Percentiles rank a stretch among this genome's conserved stretches.
phyloP scores from a whole-genome alignment of 35 echinoderm and acorn worm species.

The Ophiothrix spiculata region DNA sequence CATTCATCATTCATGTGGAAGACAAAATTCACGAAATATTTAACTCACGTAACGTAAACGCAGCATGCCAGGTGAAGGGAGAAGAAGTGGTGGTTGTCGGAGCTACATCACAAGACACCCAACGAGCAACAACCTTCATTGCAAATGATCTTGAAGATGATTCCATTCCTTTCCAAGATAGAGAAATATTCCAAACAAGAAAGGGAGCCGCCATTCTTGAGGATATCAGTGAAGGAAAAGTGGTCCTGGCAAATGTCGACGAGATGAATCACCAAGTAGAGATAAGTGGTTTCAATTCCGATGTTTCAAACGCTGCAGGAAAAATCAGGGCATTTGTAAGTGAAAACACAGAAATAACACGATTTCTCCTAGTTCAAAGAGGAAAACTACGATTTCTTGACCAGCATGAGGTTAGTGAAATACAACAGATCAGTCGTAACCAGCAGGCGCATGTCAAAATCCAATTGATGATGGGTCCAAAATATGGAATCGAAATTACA shows the following conservation, averaged over 20 bases:
- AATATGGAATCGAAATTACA: conserved; percentile 14
- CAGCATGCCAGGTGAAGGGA: conserved; percentile 2
- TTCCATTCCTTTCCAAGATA: not conserved
- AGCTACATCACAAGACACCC: not conserved
- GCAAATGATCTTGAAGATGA: conserved; percentile 9
- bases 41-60: not conserved
- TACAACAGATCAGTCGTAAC: not conserved
- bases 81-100: not conserved
- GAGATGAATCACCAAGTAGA: not conserved
- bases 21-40: conserved; percentile 24
- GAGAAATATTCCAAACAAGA: not conserved
- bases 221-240: conserved; percentile 1
- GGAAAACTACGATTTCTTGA: conserved; percentile 2
- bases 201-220: conserved; percentile 1
- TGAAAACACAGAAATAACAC: conserved; percentile 7
- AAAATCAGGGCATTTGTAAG: conserved; percentile 11
- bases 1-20: not conserved
- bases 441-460: not conserved
- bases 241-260: not conserved
- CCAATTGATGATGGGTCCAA: not conserved
- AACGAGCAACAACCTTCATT: conserved; percentile 9
- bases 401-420: not conserved
- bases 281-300: conserved; percentile 15
- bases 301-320: not conserved
- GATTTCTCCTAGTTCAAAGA: not conserved